Percentiles rank a stretch among this genome's conserved stretches.
These are phyloP conservation scores for Tamandua tetradactyla DNA, from an alignment of 2,797 vertebrate genomes.

Conservation along the genomic window DNA sequence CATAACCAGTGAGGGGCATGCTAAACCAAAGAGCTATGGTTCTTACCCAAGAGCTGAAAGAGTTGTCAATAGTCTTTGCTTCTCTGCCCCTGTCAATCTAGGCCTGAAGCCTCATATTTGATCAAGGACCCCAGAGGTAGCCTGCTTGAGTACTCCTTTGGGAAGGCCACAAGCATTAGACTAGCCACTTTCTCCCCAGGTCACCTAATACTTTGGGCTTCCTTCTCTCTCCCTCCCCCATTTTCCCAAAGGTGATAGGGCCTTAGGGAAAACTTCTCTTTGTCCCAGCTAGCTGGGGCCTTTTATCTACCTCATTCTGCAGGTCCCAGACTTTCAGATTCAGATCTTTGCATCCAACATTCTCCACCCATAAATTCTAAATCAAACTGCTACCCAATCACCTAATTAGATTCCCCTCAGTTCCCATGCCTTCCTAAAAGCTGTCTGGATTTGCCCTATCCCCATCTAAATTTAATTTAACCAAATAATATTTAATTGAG, in stretches of 20 bases:
- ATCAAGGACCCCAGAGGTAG: neutral
- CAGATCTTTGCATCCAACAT: neutral
- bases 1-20: neutral
- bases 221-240: neutral
- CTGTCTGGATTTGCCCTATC: neutral
- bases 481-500: neutral
- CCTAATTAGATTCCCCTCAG: neutral
- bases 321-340: neutral
- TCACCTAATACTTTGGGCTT: neutral
- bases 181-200: neutral
- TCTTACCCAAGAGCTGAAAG: neutral
- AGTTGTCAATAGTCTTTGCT: neutral
- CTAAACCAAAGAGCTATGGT: neutral
- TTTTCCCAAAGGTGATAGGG: neutral
- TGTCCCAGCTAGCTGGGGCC: neutral
- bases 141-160: neutral
- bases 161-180: neutral
- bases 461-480: constrained; percentile 3
- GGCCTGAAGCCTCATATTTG: neutral
- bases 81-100: neutral
- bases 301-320: neutral
- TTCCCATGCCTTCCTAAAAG: neutral
- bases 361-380: neutral
- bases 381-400: neutral
- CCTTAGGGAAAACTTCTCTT: neutral